Conservation (phyloP, 1,140 invertebrate species). For the Steinernema khuongi region DNA sequence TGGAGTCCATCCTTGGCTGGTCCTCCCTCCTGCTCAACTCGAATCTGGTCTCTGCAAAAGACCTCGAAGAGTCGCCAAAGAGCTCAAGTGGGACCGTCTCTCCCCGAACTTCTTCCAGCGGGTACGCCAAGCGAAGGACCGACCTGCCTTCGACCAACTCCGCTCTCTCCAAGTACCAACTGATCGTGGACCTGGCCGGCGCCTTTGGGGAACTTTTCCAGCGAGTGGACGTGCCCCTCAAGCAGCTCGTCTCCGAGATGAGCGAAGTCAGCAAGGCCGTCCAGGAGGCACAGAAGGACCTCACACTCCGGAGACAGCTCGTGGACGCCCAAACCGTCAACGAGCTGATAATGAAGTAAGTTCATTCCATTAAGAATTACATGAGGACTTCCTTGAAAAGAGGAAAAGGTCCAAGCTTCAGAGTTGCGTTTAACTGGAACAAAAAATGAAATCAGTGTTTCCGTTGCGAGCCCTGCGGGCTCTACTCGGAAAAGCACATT, state of each 20-base stretch:
- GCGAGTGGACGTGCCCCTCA: constrained; percentile 48
- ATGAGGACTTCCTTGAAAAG: constrained; percentile 15
- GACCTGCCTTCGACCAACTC: constrained; percentile 10
- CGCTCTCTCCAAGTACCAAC: constrained; percentile 34
- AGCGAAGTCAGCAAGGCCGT: constrained; percentile 40
- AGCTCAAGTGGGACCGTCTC: background rate
- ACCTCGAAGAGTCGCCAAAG: background rate
- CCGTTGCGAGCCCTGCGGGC: too few relatives aligned
- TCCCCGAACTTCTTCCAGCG: background rate
- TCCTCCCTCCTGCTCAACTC: constrained; percentile 26
- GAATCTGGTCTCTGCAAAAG: constrained; percentile 19
- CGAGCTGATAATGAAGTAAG: constrained; percentile 36
- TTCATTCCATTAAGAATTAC: constrained; percentile 13
- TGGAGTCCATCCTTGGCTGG: constrained; percentile 23
- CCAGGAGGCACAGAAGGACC: constrained; percentile 52
- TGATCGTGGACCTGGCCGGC: constrained; percentile 38
- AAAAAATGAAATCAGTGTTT: background rate
- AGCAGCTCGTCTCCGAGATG: constrained; percentile 41
- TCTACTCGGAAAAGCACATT: too few relatives aligned
- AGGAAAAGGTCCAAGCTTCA: background rate
- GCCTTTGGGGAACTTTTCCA: constrained; percentile 42
- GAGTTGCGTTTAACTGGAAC: background rate
- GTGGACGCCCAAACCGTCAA: constrained; percentile 44
- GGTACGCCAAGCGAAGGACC: background rate
- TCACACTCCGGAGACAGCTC: constrained; percentile 49